Percentiles rank a stretch among this genome's conserved stretches.
These are phyloP conservation scores for Rhagium mordax DNA, from an alignment of 2,888 invertebrate species.

Conservation along the genomic window DNA sequence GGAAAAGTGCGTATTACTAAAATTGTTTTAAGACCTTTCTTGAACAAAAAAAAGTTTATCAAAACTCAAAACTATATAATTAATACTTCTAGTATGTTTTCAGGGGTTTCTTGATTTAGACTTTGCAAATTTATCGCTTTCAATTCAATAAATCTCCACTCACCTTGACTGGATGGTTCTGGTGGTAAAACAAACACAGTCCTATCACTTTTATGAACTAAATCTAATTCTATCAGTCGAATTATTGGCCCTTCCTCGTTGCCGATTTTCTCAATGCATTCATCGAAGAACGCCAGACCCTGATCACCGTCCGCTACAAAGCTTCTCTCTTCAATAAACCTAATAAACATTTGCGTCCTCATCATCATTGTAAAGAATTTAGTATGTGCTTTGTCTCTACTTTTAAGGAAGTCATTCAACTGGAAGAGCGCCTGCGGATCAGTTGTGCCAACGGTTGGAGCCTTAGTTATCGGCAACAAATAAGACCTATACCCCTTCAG, in stretches of 20 bases:
- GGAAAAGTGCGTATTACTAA: too few relatives aligned
- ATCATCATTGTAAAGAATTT: constrained; percentile 92
- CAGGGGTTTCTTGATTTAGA: too few relatives aligned
- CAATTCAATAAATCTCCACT: too few relatives aligned
- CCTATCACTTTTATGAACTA: constrained; percentile 86
- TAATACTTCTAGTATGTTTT: too few relatives aligned
- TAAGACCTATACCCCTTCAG: constrained; percentile 91
- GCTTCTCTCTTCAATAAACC: constrained; percentile 98
- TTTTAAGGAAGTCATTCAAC: constrained; percentile 89
- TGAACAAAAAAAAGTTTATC: too few relatives aligned
- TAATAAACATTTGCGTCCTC: constrained; percentile 97
- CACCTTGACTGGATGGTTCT: constrained; percentile 76
- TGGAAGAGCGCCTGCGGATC: constrained; percentile 97
- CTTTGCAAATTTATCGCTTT: too few relatives aligned
- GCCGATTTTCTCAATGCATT: constrained; percentile 89
- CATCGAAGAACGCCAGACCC: constrained; percentile 96
- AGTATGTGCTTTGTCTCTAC: constrained; percentile 90
- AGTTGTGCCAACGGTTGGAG: constrained; percentile 94
- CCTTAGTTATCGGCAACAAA: constrained; percentile 93
- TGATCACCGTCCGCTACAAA: constrained; percentile 99
- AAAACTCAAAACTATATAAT: too few relatives aligned
- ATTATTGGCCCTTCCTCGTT: constrained; percentile 74
- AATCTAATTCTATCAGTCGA: constrained; percentile 86
- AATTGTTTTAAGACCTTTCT: too few relatives aligned
- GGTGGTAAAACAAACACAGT: constrained; percentile 97